Base-by-base conservation (phyloP, 2,888 invertebrate species). In the Meta bourneti region DNA sequence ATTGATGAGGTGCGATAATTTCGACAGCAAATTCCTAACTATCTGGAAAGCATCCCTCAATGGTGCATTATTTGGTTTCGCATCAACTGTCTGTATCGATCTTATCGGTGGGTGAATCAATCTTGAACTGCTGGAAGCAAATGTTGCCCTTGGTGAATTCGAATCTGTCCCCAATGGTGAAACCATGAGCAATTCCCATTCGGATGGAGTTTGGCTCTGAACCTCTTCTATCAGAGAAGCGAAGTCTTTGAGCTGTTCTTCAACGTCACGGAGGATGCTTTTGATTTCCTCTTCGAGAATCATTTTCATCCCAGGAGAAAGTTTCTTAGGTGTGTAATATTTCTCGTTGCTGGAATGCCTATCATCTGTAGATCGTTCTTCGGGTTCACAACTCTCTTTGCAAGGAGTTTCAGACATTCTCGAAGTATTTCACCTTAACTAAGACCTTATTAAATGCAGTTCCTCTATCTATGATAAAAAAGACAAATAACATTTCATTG, bases 41-140 rank as follows among this genome's bases (percentile, higher is more conserved):
- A 87, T 79, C 49, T 52, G 52, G 51, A 87, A 87, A 71, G 79
- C 87, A 34, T 87, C 87, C 34, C 79, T 70, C 9, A 87, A 70
- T 1, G 87, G 48, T 7, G 87, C 70, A 70, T 79, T 52, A 16
- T 52, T 34, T 11, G 87, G 78, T 61, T n/a, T 61, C 1, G 75
- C 8, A 75, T 75, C 61, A 6, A 13, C 9, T 4, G 54, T 20
- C 7, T 52, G 48, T 16, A 82, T 9, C 20, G 54, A 20, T 52
- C 19, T 72, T 11, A 51, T 34, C 34, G 34, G 34, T 34, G 34
- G 34, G 6, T 4, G 8, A n/a, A 51, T 16, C 16, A 19, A n/a
- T 7, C 9, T 72, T 7, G 72, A 13, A 13, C 48, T n/a, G 34
- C 34, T 34, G 34, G 34, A 34, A 16, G 34, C 19, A 72, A 72